phyloP scores from a whole-genome alignment of 2,797 vertebrate genomes.

The Trachops cirrhosus region DNA sequence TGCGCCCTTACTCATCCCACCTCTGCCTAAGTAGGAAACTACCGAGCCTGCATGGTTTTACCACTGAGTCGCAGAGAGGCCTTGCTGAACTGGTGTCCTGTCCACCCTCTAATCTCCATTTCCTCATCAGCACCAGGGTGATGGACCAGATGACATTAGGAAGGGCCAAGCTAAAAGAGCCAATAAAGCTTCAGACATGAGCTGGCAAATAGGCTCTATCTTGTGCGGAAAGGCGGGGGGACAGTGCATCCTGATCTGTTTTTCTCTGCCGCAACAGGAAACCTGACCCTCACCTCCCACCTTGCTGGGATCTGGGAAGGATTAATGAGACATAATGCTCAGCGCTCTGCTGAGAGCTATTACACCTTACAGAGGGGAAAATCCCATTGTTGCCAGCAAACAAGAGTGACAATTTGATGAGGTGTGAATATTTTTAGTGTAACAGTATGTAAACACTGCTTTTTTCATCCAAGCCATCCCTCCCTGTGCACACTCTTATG shows the following conservation, averaged over 20 bases:
- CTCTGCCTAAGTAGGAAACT: not conserved
- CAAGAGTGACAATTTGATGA: slow-evolving; percentile 75
- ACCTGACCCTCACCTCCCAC: slow-evolving; percentile 60
- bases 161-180: not conserved
- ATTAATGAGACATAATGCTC: slow-evolving; percentile 68
- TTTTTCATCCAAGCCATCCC: slow-evolving; percentile 63
- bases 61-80: not conserved
- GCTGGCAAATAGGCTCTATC: not conserved
- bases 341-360: slow-evolving; percentile 56
- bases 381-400: slow-evolving; percentile 68
- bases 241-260: not conserved
- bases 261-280: slow-evolving; percentile 3
- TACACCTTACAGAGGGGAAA: slow-evolving; percentile 62
- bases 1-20: not conserved
- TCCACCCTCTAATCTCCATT: not conserved
- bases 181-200: not conserved
- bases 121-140: not conserved
- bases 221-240: not conserved
- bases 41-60: not conserved
- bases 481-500: slow-evolving; percentile 45
- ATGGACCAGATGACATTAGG: not conserved
- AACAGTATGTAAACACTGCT: slow-evolving; percentile 74
- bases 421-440: slow-evolving; percentile 74
- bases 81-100: not conserved
- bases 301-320: slow-evolving; percentile 61